phyloP scores from a whole-genome alignment of 2,113 vertebrate species.

The Paramisgurnus dabryanus region DNA sequence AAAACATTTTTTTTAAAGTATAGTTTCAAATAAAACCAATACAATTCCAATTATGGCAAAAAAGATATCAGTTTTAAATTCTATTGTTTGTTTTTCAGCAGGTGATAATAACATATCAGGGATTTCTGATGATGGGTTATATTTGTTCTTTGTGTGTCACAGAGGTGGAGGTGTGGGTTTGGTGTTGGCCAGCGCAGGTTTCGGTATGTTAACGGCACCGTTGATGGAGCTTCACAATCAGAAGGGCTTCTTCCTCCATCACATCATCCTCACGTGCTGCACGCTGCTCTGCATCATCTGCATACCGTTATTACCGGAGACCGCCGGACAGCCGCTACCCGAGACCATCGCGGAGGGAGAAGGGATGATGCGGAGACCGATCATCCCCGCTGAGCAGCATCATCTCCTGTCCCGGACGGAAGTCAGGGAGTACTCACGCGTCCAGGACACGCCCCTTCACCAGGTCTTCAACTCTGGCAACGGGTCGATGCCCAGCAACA shows the following conservation, averaged over 20 bases:
- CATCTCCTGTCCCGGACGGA: conserved; percentile 89
- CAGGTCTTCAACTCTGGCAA: conserved; percentile 61
- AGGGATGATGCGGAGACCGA: conserved; percentile 87
- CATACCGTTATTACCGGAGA: conserved; percentile 93
- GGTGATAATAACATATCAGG: no score
- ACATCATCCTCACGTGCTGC: conserved; percentile 97
- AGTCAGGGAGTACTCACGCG: conserved; percentile 91
- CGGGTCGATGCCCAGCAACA: conserved; percentile 73
- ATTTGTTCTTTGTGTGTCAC: conserved; percentile 22
- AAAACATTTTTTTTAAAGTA: no score
- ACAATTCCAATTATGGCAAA: no score
- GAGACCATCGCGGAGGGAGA: conserved; percentile 91
- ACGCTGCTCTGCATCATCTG: conserved; percentile 98
- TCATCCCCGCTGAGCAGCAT: conserved; percentile 90
- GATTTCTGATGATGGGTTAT: no score
- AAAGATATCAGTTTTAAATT: no score
- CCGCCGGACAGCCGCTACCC: conserved; percentile 86
- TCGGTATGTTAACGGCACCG: conserved; percentile 93
- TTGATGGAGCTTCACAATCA: conserved; percentile 99
- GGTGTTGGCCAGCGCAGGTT: conserved; percentile 92
- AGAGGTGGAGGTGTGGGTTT: conserved; percentile 94
- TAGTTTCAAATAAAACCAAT: no score
- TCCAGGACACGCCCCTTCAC: conserved; percentile 81
- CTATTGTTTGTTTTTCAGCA: no score
- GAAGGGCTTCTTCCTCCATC: conserved; percentile 98